These are phyloP conservation scores for Spodoptera picta DNA, from an alignment of 2,888 invertebrate genomes.

Conservation along the genomic window DNA sequence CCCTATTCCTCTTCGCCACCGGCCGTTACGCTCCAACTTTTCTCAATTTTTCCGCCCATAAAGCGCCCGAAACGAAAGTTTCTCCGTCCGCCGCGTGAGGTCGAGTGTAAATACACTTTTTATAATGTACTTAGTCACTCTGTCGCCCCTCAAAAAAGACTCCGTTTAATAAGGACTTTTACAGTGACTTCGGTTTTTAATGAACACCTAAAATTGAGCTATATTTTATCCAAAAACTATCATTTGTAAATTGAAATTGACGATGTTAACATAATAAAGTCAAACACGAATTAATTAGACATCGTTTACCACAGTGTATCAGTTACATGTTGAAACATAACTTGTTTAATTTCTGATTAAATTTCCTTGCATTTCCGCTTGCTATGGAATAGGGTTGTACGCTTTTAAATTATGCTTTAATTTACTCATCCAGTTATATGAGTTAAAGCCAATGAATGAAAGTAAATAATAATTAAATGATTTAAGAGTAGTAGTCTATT, in stretches of 20 bases:
- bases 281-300: conserved; percentile 48
- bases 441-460: no score
- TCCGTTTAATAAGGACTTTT: conserved; percentile 77
- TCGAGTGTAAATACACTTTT: conserved; percentile 88
- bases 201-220: conserved; percentile 8
- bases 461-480: no score
- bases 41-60: conserved; percentile 88
- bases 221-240: conserved; percentile 22
- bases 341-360: conserved; percentile 41
- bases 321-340: conserved; percentile 45
- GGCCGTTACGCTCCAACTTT: conserved; percentile 88
- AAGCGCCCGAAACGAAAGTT: conserved; percentile 86
- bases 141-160: conserved; percentile 75
- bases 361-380: conserved; percentile 33
- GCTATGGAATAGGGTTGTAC: conserved; percentile 16
- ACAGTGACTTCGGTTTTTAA: conserved; percentile 33
- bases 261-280: conserved; percentile 38
- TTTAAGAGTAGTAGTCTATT: no score
- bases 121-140: conserved; percentile 86
- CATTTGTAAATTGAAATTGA: conserved; percentile 36
- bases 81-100: conserved; percentile 83
- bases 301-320: conserved; percentile 44
- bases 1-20: conserved; percentile 81
- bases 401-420: conserved; percentile 13
- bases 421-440: conserved; percentile 1